Base-by-base conservation (phyloP, 1,140 invertebrate species). In the Palaemon carinicauda region DNA sequence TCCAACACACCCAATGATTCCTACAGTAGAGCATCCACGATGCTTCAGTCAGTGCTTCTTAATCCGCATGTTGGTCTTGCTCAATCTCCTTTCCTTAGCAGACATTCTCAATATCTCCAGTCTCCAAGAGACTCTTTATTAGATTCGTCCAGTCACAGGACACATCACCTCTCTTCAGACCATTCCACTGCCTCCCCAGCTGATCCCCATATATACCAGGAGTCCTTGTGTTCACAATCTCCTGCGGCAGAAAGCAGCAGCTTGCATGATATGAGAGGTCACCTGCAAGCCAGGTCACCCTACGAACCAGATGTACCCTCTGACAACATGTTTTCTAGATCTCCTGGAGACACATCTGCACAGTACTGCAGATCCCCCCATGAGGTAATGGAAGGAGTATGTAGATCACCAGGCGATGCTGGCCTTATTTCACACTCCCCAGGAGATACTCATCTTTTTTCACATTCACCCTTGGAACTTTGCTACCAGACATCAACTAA, bases 291-390 rank as follows among this genome's bases (percentile, higher is more conserved):
- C 17, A 80, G 83, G 31, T 89, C 88, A 12, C 88, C 88, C 3
- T 83, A 87, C 52, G 88, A 89, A 53, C 80, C 80, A 0, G 88
- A 81, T 21, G 80, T 83, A 9, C 88, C 88, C 41, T 60, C 85
- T 12, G 85, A 87, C 53, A 82, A 82, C 21, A 77, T 89, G 33
- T 89, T 79, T 75, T 87, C 88, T 9, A 79, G 84, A 50, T 89
- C 88, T 19, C 88, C 88, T 29, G 88, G 85, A 54, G 88, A 87
- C 74, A 80, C 84, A 3, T 81, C 88, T 12, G 88, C 88, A 1
- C 88, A 89, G 53, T 87, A 74, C 52, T 89, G 83, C 60, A 52
- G 88, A 4, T 89, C 88, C 3, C 84, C 88, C 15, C 24, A 74
- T 1, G 85, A 87, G 33, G 29, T 77, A 15, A 73, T 84, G 33